Base-by-base conservation (phyloP, 2,113 vertebrate species). In the Syngnathus typhle region DNA sequence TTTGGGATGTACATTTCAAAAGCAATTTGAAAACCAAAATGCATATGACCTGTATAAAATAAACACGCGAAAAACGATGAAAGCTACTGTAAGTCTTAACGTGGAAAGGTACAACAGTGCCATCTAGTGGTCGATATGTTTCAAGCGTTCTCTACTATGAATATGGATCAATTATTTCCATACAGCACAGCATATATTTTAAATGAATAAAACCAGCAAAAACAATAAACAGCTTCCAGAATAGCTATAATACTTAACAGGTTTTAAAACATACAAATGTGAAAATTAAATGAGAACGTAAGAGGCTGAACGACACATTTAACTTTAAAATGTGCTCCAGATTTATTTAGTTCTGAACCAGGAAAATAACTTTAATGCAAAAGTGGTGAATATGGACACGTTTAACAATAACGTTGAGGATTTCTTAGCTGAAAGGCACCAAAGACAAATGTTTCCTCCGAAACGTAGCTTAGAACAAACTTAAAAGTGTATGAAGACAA, bases 381-480 rank as follows among this genome's bases (percentile, higher is more conserved):
- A 84, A 86, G 80, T 74, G 78, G 69, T 85, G 74, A 82, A 77
- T 82, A 88, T 72, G 88, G 64, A 86, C 80, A 65, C 32, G 27
- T 8, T n/a, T 15, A 61, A 62, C 3, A 62, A 39, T 5, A 11
- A 27, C 23, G 37, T 7, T 13, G 41, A 27, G 80, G 68, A 67
- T 82, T 82, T 87, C 77, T 71, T 83, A 79, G 78, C 74, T 77
- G 78, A 85, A 88, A 91, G 89, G 89, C 89, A 90, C 89, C 67
- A 71, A 85, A 80, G 81, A 89, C 79, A 79, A 56, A 41, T 39
- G 73, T 78, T 72, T 70, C 61, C 74, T 84, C 78, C 61, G 64
- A 51, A 66, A 80, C 37, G 7, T 65, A 70, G 8, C 49, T 60
- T 46, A 69, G 74, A 82, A 75, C 41, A 73, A 70, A 58, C 18